These are phyloP conservation scores for Hippocampus zosterae DNA, from an alignment of 2,113 vertebrate genomes.

Conservation along the genomic window DNA sequence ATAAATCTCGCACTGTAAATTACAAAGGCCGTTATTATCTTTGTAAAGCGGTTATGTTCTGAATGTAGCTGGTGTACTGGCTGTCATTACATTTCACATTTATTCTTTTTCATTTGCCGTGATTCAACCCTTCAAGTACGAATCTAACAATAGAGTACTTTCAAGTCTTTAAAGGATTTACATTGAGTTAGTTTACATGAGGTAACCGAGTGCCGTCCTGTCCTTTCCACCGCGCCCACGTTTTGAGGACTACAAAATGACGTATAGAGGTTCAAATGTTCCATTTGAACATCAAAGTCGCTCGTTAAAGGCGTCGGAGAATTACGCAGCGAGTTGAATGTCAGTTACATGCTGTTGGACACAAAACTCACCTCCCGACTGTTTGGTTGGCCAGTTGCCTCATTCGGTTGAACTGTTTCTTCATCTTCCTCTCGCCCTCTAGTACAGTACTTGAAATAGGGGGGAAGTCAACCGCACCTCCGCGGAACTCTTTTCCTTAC, in stretches of 20 bases:
- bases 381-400: constrained; percentile 94
- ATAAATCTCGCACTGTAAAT: too few relatives aligned
- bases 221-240: not conserved
- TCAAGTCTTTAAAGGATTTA: too few relatives aligned
- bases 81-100: not conserved
- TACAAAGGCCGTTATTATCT: too few relatives aligned
- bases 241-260: not conserved
- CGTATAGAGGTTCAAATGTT: not conserved
- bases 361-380: constrained; percentile 82
- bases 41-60: too few relatives aligned
- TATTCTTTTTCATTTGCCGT: not conserved
- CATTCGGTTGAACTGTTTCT: constrained; percentile 97
- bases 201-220: too few relatives aligned
- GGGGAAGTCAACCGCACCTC: constrained; percentile 36
- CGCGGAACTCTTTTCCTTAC: constrained; percentile 32
- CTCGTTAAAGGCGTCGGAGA: not conserved
- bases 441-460: not conserved
- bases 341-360: not conserved
- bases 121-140: not conserved
- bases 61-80: too few relatives aligned
- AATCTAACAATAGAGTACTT: too few relatives aligned
- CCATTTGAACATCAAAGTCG: not conserved
- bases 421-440: constrained; percentile 68
- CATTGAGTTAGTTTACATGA: too few relatives aligned
- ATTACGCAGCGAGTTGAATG: not conserved